Evolutionary conservation across 2,797 vertebrate genomes (phyloP).

Genomic region (Hybognathus amarus): DNA sequence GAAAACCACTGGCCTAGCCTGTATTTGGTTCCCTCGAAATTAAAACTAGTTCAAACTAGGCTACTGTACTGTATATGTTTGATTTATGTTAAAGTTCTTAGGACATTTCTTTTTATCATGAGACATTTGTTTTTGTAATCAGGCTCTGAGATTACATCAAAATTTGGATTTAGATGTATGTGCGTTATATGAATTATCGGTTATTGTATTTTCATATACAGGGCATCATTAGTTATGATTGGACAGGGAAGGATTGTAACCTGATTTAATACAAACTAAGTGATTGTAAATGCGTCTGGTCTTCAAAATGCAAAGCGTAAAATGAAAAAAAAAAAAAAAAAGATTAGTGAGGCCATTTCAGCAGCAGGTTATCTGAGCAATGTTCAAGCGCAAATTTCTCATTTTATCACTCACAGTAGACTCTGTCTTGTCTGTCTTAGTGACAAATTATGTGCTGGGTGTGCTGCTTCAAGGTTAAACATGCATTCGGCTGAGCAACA

Average conservation of each 20-base stretch:
- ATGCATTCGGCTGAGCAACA: not conserved
- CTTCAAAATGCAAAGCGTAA: constrained; percentile 6
- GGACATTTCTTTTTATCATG: not conserved
- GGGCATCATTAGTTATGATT: not conserved
- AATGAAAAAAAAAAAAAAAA: too few relatives aligned
- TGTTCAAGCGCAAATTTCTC: not conserved
- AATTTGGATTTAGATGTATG: not conserved
- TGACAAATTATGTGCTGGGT: constrained; percentile 13
- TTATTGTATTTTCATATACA: not conserved
- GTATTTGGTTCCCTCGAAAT: too few relatives aligned
- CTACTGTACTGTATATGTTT: not conserved
- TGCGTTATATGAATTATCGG: too few relatives aligned
- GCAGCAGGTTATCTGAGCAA: not conserved
- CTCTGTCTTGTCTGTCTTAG: not conserved
- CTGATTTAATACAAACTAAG: not conserved
- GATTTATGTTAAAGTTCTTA: not conserved
- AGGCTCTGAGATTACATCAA: not conserved
- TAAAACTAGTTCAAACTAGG: not conserved
- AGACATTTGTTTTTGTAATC: not conserved
- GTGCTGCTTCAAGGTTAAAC: constrained; percentile 11
- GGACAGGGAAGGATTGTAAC: not conserved
- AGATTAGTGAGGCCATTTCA: not conserved
- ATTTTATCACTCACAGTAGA: not conserved
- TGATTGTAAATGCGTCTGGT: not conserved
- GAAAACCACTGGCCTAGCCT: too few relatives aligned